Conservation (phyloP, 37 sponge, comb jelly and placozoan genomes). For the Geodia barretti region DNA sequence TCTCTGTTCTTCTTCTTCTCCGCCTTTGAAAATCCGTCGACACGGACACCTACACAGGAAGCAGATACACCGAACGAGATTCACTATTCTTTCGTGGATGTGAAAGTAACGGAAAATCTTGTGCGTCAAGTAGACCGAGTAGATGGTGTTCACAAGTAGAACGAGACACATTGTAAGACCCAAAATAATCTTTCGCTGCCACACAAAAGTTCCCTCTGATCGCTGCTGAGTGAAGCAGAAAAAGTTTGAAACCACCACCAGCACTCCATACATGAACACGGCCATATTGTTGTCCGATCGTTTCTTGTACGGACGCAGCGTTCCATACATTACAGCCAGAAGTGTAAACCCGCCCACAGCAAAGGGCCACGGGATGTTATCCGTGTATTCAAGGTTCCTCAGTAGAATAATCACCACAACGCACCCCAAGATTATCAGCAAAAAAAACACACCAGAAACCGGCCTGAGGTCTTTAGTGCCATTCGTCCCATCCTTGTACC, state of each 20-base stretch:
- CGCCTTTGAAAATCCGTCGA: background rate
- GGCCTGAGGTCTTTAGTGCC: background rate
- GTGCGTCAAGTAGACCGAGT: background rate
- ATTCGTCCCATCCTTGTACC: background rate
- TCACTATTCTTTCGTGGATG: background rate
- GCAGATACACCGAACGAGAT: background rate
- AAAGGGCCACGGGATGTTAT: background rate
- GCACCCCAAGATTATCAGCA: background rate
- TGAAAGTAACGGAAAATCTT: background rate
- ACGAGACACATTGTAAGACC: background rate
- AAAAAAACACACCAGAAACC: background rate
- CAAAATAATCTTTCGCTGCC: background rate
- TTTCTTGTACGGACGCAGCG: background rate
- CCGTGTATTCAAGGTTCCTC: background rate
- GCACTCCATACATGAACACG: background rate
- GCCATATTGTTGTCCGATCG: background rate
- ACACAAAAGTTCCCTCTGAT: background rate
- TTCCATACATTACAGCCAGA: background rate
- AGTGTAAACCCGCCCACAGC: background rate
- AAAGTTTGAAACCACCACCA: background rate
- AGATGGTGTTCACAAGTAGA: background rate
- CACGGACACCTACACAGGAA: background rate
- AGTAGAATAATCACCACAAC: background rate
- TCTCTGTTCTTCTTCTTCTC: background rate
- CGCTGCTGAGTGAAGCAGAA: background rate